Evolutionary conservation across 2,797 vertebrate genomes (phyloP).

Genomic region (Pantherophis vulpinus): DNA sequence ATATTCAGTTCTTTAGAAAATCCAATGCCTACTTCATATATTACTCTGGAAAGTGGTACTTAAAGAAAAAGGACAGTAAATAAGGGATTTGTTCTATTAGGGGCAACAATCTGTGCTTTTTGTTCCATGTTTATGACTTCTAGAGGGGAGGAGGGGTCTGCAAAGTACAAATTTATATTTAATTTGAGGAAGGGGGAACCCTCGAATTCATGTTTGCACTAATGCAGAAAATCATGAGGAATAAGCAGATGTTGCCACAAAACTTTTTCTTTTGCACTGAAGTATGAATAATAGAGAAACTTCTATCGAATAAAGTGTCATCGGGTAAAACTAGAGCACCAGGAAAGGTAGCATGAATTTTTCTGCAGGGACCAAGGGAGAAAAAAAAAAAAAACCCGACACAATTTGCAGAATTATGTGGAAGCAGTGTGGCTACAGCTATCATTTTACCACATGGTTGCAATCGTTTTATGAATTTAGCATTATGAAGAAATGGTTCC

Average conservation of each 20-base stretch:
- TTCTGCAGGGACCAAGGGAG: not conserved
- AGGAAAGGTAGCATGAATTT: not conserved
- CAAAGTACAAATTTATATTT: not conserved
- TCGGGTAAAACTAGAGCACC: not conserved
- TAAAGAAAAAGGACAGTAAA: conserved; percentile 26
- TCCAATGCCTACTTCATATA: conserved; percentile 15
- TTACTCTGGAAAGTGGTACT: conserved; percentile 37
- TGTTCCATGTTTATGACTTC: not conserved
- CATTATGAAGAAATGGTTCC: not conserved
- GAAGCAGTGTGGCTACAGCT: not conserved
- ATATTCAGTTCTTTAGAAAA: not conserved
- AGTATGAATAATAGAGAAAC: not conserved
- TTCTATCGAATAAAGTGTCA: not conserved
- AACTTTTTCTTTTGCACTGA: not conserved
- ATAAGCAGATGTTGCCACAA: not conserved
- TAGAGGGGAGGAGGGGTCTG: not conserved
- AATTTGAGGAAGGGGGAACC: too few relatives aligned
- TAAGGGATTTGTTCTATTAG: not conserved
- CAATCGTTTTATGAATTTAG: not conserved
- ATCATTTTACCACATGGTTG: not conserved
- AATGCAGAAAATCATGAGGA: not conserved
- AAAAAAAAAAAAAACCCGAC: not conserved
- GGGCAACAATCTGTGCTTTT: not conserved
- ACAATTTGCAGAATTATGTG: conserved; percentile 3
- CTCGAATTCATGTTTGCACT: not conserved